Base-by-base conservation (phyloP, 2,888 invertebrate species). In the Drosophila gaucha region DNA sequence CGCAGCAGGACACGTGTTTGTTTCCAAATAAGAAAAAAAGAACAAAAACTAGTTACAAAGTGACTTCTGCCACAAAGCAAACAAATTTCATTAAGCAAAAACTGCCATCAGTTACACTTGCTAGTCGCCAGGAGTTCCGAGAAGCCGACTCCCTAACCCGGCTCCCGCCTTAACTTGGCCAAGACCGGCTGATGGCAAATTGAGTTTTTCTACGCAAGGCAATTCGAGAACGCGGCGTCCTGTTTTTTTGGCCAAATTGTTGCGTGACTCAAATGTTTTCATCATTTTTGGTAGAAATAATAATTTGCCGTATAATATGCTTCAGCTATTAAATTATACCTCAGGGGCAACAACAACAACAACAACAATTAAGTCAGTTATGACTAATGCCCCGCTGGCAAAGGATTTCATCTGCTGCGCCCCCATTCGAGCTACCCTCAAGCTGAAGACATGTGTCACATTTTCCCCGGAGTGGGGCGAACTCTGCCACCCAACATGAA, bases 231-330 rank as follows among this genome's bases (percentile, higher is more conserved):
- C 12, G 36, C 36, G 54, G 49, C 60, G 67, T 31, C 22, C 35
- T 47, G 24, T 28, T 30, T 31, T 52, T 65, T 18, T 49, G 50
- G 36, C 54, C 52, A 75, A 76, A 66, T 66, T 67, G 68, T 88
- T 78, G 88, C 88, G 88, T 88, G 88, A 89, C 88, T 87, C 60
- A 83, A 88, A 88, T 80, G 85, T 78, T 89, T 88, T 83, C 72
- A 89, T 88, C 88, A 89, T 88, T 76, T 80, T 67, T 41, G 71
- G 58, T 73, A 71, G 56, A 73, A 79, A 75, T 73, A 80, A 58
- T 77, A 78, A 85, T 79, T 78, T 76, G 56, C 64, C 71, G 47
- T 71, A 70, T 74, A 85, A 80, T 80, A 74, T 71, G 66, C 67
- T 59, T 44, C 44, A 67, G 77, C 67, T 60, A 83, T 75, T 70